Evolutionary conservation across 2,888 invertebrate genomes (phyloP), one percentile per base, ranked within the genome.

Genomic region (Leucoma salicis): DNA sequence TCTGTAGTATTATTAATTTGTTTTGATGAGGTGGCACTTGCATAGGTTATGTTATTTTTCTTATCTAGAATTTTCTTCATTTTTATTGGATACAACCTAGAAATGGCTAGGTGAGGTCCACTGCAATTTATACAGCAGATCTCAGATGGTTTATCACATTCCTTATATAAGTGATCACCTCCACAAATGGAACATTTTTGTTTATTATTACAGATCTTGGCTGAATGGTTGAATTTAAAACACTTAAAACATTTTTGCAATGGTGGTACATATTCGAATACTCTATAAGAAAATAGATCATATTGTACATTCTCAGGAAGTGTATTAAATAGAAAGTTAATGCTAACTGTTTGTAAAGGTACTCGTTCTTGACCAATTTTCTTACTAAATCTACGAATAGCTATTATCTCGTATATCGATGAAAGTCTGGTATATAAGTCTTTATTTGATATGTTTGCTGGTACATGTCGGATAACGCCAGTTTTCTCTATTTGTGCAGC

Each of bases 41-140:
- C 35, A 28, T 36, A 28, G 15, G 15, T 36, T n/a, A 36, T 36
- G 10, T 28, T 36, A 15, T 25, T 27, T 36, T 88, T 36, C 15
- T 28, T 36, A 28, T 28, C 28, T 28, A 28, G 16, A n/a, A 36
- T 28, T 16, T 36, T 36, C 11, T 36, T 36, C 6, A 36, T 16
- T 16, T 36, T 36, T 11, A 36, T 14, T 14, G 25, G 35, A 25
- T 27, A 35, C 5, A 14, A 10, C 27, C 14, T 35, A 14, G 35
- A 35, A n/a, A 35, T 25, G 8, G 35, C 27, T 2, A 35, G 25
- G 27, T 35, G 35, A 16, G 25, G 24, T 24, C 35, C 29, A 96
- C 90, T 61, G 95, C 90, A 2, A 96, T 31, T 31, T 98, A 0
- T 96, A 94, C 44, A 93, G 91, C 54, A 92, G 81, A 73, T 97